Evolutionary conservation across 2,113 vertebrate genomes (phyloP), one percentile per base, ranked within the genome.

Genomic region (Caloenas nicobarica): DNA sequence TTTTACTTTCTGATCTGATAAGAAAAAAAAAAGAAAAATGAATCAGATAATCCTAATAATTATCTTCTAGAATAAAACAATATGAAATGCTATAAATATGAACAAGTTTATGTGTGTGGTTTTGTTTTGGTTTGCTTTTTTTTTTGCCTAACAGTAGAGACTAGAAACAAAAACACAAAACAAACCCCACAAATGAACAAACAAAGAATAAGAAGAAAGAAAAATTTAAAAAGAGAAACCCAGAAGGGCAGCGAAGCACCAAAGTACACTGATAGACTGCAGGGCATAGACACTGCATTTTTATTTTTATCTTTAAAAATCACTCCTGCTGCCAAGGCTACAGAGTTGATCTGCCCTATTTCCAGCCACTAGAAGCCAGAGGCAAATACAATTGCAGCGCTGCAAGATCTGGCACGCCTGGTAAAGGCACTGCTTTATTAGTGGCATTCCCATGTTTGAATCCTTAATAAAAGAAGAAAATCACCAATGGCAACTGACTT

Each of bases 271-370:
- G 22, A 29, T 5, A 57, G 64, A 50, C 70, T 71, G n/a, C 36
- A 79, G 61, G 40, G 81, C 64, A 42, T 2, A 36, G 68, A 57
- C 50, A 69, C 31, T 28, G 72, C 58, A 5, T 34, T 93, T 86
- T 89, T 42, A 72, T 80, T 64, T 86, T 62, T 79, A 44, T 33
- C 50, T 72, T 74, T 84, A 68, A 81, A 73, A 91, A 54, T 28
- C 10, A 1, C 42, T 78, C 26, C 46, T 70, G 56, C 86, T 91
- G 77, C 81, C 84, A 91, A 86, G 87, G 81, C 69, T 77, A 3
- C 29, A 3, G 33, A 16, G 53, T 25, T 64, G 66, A 62, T 88
- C 25, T 79, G 65, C 42, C 51, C 68, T 48, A 6, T 80, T 88
- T 54, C 16, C n/a, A 94, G 71, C 21, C 36, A 16, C 12, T 8